A percentile compares a stretch with the other conserved stretches of the same genome.
phyloP scores from a whole-genome alignment of 2,113 vertebrate genomes.

The Tapirus terrestris region DNA sequence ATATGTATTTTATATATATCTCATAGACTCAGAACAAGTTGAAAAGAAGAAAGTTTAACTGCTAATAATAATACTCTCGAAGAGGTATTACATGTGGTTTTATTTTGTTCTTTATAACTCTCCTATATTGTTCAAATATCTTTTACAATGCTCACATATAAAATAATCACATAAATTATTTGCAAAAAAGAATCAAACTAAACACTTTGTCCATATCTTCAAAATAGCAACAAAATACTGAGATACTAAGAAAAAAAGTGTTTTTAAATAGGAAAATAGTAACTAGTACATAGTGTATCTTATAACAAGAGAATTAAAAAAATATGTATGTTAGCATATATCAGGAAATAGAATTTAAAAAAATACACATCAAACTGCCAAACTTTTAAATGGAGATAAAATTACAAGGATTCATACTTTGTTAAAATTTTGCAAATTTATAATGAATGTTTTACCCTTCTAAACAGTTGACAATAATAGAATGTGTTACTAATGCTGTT shows the following conservation, averaged over 20 bases:
- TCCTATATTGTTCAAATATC: not conserved
- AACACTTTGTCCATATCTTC: not conserved
- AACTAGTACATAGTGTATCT: not conserved
- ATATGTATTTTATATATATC: not conserved
- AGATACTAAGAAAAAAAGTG: not conserved
- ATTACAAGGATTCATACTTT: not conserved
- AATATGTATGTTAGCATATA: not conserved
- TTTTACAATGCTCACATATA: not conserved
- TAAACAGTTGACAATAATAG: not conserved
- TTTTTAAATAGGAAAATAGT: not conserved
- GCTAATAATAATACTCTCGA: not conserved
- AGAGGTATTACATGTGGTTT: not conserved
- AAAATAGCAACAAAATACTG: not conserved
- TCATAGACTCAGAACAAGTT: not conserved
- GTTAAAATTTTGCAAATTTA: constrained; percentile 19
- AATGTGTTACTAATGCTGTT: constrained; percentile 13
- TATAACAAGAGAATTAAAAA: not conserved
- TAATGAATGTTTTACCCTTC: not conserved
- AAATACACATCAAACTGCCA: not conserved
- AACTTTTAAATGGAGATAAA: constrained; percentile 29
- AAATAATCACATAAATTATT: constrained; percentile 27
- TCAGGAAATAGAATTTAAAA: not conserved
- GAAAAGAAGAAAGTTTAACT: not conserved
- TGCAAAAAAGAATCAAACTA: constrained; percentile 21
- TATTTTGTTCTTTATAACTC: not conserved